Percentiles rank a stretch among this genome's conserved stretches.
These are phyloP conservation scores for Cygnus olor DNA, from an alignment of 2,797 vertebrate species.

Conservation along the genomic window DNA sequence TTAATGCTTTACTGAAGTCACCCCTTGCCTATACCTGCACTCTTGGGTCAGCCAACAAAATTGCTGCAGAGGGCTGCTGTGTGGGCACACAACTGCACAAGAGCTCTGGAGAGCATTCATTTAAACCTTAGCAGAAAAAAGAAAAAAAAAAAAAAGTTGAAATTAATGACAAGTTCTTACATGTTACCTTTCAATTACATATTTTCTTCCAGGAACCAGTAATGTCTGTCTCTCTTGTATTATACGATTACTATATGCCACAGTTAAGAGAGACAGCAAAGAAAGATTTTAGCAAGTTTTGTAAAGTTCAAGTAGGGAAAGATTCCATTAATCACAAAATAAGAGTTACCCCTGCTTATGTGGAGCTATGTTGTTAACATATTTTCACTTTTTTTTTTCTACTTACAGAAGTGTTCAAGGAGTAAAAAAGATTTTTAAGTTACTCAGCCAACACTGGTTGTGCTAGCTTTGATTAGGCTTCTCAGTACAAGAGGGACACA, in stretches of 20 bases:
- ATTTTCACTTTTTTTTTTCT: background rate
- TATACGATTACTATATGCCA: background rate
- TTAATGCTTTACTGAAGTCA: background rate
- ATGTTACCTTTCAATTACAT: background rate
- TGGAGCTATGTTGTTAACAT: background rate
- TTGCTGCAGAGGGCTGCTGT: background rate
- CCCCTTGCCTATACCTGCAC: rapidly evolving
- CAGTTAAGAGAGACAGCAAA: background rate
- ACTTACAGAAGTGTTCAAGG: background rate
- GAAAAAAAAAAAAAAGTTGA: background rate
- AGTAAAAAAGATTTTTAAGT: background rate
- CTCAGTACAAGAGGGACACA: no score
- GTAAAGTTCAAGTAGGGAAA: background rate
- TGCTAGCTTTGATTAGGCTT: background rate
- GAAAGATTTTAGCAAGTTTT: background rate
- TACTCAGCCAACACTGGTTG: background rate
- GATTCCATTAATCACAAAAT: background rate
- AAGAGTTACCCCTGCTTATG: background rate
- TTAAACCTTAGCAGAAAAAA: background rate
- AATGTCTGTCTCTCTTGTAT: background rate
- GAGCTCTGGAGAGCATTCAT: background rate
- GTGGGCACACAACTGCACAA: background rate
- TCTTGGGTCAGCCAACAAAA: background rate
- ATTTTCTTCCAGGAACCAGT: background rate
- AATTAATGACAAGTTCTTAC: background rate